Evolutionary conservation across 2,888 invertebrate genomes (phyloP).

Genomic region (Vanessa cardui): DNA sequence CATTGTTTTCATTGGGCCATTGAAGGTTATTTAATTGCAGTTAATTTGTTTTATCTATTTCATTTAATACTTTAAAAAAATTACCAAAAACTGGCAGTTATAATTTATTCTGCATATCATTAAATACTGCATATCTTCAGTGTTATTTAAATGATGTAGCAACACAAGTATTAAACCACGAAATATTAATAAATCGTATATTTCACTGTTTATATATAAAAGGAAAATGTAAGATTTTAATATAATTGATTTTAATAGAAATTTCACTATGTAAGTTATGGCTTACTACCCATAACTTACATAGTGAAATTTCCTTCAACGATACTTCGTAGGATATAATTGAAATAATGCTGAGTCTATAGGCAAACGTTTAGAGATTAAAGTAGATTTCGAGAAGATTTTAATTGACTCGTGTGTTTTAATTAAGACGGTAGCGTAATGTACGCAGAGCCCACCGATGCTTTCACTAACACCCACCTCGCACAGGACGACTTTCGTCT

Average conservation of each 20-base stretch:
- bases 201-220: constrained; percentile 22
- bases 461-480: constrained; percentile 70
- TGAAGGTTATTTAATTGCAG: too few species aligned
- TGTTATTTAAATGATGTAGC: constrained; percentile 12
- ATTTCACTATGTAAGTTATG: background rate
- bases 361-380: constrained; percentile 7
- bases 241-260: background rate
- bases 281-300: too few species aligned
- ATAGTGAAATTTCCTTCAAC: too few species aligned
- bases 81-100: background rate
- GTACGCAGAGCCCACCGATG: constrained; percentile 47
- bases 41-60: too few species aligned
- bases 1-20: too few species aligned
- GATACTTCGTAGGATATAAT: background rate
- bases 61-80: too few species aligned
- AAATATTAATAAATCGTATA: constrained; percentile 25
- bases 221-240: constrained; percentile 11
- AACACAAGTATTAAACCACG: constrained; percentile 15
- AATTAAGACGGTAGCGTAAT: constrained; percentile 57
- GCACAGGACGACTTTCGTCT: constrained; percentile 43
- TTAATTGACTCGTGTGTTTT: constrained; percentile 57
- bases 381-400: constrained; percentile 32
- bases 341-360: constrained; percentile 6
- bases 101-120: constrained; percentile 1
- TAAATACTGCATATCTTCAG: background rate